Conservation (phyloP, 2,797 vertebrate species). For the Sebastiscus tertius region DNA sequence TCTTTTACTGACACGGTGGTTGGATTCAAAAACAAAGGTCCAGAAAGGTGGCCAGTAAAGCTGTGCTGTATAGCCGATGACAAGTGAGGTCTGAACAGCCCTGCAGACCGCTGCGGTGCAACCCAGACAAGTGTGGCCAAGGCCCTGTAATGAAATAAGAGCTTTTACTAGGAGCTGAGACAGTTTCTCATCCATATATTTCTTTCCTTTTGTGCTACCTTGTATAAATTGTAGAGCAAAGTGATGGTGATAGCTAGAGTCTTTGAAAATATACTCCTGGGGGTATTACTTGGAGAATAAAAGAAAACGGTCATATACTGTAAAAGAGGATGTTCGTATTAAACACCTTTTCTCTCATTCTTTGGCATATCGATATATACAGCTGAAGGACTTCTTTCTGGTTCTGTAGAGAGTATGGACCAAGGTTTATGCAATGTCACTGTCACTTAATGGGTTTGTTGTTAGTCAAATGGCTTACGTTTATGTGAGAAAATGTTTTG, state of each 20-base stretch:
- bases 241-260: constrained; percentile 15
- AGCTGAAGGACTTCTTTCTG: background rate
- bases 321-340: constrained; percentile 7
- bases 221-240: constrained; percentile 31
- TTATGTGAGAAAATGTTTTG: background rate
- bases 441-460: background rate
- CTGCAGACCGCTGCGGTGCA: background rate
- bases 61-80: background rate
- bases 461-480: background rate
- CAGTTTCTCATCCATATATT: constrained; percentile 18
- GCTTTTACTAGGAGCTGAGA: constrained; percentile 15
- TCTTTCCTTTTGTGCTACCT: constrained; percentile 28
- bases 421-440: background rate
- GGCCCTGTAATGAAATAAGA: constrained; percentile 26
- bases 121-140: constrained; percentile 5
- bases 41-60: background rate
- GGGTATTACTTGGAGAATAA: constrained; percentile 32
- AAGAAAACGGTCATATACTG: constrained; percentile 12
- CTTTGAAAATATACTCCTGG: constrained; percentile 38
- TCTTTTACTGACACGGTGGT: background rate
- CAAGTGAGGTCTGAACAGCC: background rate
- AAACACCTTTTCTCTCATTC: constrained; percentile 3
- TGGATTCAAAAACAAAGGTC: background rate
- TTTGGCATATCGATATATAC: background rate
- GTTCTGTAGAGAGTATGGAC: background rate